phyloP scores from a whole-genome alignment of 2,113 vertebrate genomes.

The Elephantulus edwardii region DNA sequence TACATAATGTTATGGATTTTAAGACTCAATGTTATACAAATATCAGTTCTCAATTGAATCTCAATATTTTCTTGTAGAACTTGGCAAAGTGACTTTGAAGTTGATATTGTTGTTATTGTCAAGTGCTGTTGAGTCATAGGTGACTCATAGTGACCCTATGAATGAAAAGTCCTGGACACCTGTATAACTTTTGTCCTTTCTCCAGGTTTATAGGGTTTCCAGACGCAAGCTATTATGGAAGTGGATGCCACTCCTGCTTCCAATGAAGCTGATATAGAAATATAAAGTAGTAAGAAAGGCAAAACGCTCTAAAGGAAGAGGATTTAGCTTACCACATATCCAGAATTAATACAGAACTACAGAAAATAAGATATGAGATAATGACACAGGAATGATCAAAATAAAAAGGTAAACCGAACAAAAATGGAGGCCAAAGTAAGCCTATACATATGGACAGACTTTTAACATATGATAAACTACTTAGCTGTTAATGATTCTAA shows the following conservation, averaged over 20 bases:
- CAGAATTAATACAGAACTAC: slow-evolving; percentile 11
- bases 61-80: slow-evolving; percentile 31
- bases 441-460: neutral
- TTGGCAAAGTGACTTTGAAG: slow-evolving; percentile 22
- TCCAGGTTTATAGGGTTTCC: too few species aligned
- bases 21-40: slow-evolving; percentile 21
- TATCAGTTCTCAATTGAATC: slow-evolving; percentile 9
- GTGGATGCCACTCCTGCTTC: too few species aligned
- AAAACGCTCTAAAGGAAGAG: neutral
- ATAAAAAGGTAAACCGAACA: neutral
- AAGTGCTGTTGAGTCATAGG: too few species aligned
- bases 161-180: too few species aligned
- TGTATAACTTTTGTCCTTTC: too few species aligned
- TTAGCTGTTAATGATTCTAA: neutral
- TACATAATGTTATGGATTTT: neutral
- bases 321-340: neutral
- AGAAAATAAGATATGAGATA: neutral
- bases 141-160: too few species aligned
- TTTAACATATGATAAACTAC: neutral
- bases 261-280: slow-evolving; percentile 4
- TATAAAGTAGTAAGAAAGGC: slow-evolving; percentile 17
- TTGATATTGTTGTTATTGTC: too few species aligned
- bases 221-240: too few species aligned
- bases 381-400: neutral
- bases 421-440: neutral